Evolutionary conservation across 1,140 invertebrate genomes (phyloP), one percentile per base, ranked within the genome.

Genomic region (Oreohelix idahoensis): DNA sequence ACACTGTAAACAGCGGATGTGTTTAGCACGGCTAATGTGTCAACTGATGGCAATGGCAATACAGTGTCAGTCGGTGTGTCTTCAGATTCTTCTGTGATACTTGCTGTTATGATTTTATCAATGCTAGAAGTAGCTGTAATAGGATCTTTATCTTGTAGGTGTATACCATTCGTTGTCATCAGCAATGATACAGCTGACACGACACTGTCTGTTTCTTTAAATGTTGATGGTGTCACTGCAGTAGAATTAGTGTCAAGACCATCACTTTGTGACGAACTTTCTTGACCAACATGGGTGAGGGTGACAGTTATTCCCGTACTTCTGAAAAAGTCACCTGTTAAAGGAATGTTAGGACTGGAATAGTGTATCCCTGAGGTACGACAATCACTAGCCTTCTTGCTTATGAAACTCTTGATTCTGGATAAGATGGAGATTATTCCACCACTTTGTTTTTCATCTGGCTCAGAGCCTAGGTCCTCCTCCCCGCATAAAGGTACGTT

Each of bases 361-460:
- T n/a, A 23, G 8, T 2, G n/a, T 23, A 32, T 23, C 2, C 32
- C 29, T 35, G 63, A 2, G 0, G 63, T 35, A 4, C 17, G 23
- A 17, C 63, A 66, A 35, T 32, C 8, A 11, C 26, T 58, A 20
- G 4, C 51, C 20, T 32, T 2, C 17, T 4, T 29, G n/a, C 29
- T 66, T 29, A 66, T 8, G 5, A 66, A 32, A 35, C 32, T 66
- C 29, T 35, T 29, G 8, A 66, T 66, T 66, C 63, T 66, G 1
- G 63, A 66, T 66, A 66, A 66, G 29, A 66, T 66, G 63, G 63
- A 66, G 63, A 66, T 66, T 32, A 66, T 66, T 10, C 63, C 63
- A 2, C 63, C 29, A 35, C 63, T 66, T 29, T 32, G 1, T 26
- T 10, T 26, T 23, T 58, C 51, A 11, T 58, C 51, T 4, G 10